These are phyloP conservation scores for Pomatorhinus ruficollis DNA, from an alignment of 2,113 vertebrate genomes.

Conservation along the genomic window DNA sequence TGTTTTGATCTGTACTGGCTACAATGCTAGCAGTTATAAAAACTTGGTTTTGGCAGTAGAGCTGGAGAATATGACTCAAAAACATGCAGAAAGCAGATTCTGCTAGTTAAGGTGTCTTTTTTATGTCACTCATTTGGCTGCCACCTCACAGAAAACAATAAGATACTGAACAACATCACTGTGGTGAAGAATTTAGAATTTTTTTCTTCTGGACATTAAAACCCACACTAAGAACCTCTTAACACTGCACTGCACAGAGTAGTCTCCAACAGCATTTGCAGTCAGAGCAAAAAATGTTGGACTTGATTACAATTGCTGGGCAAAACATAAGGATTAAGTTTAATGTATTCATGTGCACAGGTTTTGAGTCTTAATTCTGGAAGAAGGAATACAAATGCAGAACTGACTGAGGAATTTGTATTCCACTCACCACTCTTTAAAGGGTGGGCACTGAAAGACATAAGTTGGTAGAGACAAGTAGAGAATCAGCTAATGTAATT, in stretches of 20 bases:
- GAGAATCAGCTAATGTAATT: background rate
- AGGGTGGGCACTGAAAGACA: background rate
- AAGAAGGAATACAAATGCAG: background rate
- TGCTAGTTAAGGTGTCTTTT: slow-evolving; percentile 3
- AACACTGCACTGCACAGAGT: background rate
- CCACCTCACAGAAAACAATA: background rate
- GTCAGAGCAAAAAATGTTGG: background rate
- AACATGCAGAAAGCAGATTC: slow-evolving; percentile 23
- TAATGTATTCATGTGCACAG: background rate
- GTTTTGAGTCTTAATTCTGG: background rate
- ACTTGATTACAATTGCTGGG: background rate
- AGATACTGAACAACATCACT: background rate
- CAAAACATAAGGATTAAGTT: background rate
- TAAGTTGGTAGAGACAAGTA: background rate
- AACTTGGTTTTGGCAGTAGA: slow-evolving; percentile 19
- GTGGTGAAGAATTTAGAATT: background rate
- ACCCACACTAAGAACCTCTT: background rate
- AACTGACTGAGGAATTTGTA: background rate
- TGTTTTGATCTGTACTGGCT: background rate
- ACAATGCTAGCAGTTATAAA: background rate
- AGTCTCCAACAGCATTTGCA: background rate
- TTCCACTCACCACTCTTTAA: background rate
- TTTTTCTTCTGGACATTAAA: background rate
- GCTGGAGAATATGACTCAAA: slow-evolving; percentile 49
- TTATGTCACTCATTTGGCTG: background rate